Evolutionary conservation across 2,888 invertebrate species (phyloP), one percentile per base, ranked within the genome.

Genomic region (Sesia bembeciformis): DNA sequence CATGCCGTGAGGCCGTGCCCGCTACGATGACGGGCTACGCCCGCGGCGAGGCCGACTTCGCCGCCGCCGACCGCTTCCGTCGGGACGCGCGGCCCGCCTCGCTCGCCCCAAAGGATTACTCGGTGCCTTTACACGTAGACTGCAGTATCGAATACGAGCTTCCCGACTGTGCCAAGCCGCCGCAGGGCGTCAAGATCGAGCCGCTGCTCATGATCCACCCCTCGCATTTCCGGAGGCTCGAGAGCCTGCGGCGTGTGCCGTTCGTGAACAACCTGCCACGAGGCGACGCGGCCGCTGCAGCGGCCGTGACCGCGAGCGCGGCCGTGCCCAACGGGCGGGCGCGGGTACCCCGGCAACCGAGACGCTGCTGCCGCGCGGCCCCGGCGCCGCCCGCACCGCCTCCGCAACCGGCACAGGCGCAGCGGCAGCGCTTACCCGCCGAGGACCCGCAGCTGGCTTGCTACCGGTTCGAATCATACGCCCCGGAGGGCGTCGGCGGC

Each of bases 61-160:
- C 87, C 86, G 79, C 77, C 68, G 81, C 78, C 72, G 84, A 85
- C 68, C 83, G 86, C 73, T 85, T 78, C 73, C 81, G 84, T 66
- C 79, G 84, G 76, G 83, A 85, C 70, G 76, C 79, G 74, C 86
- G 83, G 75, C 84, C 85, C 62, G 82, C 84, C 74, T 81, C 84
- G 76, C 82, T 87, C 70, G 89, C 91, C 70, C 92, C 92, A 81
- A 95, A 95, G 90, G 95, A 96, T 84, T 96, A 95, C 90, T 93
- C 93, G 81, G 93, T 95, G 84, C 96, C 96, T 74, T 91, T 96
- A 80, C 95, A 96, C 90, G 96, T 96, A 81, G 96, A 96, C 87
- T 96, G 96, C 90, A 95, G 95, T 90, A 96, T 96, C 72, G 96
- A 96, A 89, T 96, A 96, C 91, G 96, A 96, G 91, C 91, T 96